Conservation (phyloP, 2,888 invertebrate species). For the Standfussiana lucernea region DNA sequence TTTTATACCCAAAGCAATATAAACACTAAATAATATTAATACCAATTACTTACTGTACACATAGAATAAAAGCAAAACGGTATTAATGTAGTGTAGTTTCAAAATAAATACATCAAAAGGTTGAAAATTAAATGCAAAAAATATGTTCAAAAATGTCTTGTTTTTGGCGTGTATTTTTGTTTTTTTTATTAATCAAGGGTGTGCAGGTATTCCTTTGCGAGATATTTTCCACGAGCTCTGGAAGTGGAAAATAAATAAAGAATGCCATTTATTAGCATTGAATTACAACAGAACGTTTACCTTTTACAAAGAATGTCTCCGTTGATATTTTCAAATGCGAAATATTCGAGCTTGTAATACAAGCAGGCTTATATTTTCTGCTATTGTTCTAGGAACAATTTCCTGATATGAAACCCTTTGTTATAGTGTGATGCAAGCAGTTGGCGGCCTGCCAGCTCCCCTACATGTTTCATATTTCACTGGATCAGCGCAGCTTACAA, state of each 20-base stretch:
- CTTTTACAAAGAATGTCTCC: slow-evolving; percentile 48
- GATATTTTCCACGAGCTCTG: slow-evolving; percentile 13
- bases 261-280: slow-evolving; percentile 10
- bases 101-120: slow-evolving; percentile 44
- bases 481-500: slow-evolving; percentile 85
- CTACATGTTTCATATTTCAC: slow-evolving; percentile 88
- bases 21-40: slow-evolving; percentile 50
- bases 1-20: slow-evolving; percentile 56
- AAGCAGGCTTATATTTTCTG: slow-evolving; percentile 81
- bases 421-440: slow-evolving; percentile 86
- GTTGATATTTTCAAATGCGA: slow-evolving; percentile 70
- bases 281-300: not conserved
- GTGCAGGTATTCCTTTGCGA: slow-evolving; percentile 36
- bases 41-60: slow-evolving; percentile 43
- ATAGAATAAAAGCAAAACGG: slow-evolving; percentile 20
- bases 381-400: slow-evolving; percentile 87
- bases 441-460: slow-evolving; percentile 85
- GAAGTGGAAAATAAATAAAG: slow-evolving; percentile 22
- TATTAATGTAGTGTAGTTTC: slow-evolving; percentile 11
- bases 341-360: slow-evolving; percentile 72
- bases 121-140: slow-evolving; percentile 29
- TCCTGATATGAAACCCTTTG: slow-evolving; percentile 88
- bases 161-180: slow-evolving; percentile 11
- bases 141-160: slow-evolving; percentile 11
- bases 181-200: slow-evolving; percentile 1